These are phyloP conservation scores for Helarctos malayanus DNA, from an alignment of 2,797 vertebrate species.

Conservation along the genomic window DNA sequence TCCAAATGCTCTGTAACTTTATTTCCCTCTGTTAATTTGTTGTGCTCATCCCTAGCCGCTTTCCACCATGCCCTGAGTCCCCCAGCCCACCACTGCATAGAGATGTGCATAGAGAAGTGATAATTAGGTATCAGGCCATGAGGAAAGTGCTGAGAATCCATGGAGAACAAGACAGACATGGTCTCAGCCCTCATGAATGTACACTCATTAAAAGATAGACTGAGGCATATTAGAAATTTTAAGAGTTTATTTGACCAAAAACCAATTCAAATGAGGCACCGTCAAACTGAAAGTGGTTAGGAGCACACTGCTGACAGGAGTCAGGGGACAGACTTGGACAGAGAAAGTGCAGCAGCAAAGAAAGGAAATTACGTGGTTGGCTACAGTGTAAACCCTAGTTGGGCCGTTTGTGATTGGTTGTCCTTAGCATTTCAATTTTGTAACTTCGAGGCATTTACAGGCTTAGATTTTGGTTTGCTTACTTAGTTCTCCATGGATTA, in stretches of 20 bases:
- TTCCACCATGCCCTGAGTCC: not conserved
- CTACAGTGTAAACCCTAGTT: not conserved
- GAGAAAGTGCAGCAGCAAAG: not conserved
- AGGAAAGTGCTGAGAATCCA: not conserved
- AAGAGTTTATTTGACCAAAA: not conserved
- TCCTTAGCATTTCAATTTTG: not conserved
- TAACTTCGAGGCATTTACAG: not conserved
- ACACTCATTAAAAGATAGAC: not conserved
- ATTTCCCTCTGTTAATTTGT: not conserved
- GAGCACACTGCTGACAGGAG: not conserved
- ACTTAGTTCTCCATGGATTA: not conserved
- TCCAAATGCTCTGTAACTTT: not conserved
- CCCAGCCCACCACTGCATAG: not conserved
- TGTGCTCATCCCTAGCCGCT: not conserved
- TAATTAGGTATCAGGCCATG: not conserved
- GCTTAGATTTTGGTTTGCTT: not conserved
- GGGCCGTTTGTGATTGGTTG: not conserved
- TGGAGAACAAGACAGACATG: not conserved
- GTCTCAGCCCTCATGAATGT: not conserved
- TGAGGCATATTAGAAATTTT: not conserved
- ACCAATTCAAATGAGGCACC: rapidly evolving
- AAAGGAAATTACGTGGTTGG: not conserved
- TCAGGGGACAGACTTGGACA: not conserved
- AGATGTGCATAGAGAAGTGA: not conserved
- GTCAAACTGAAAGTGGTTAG: not conserved